Evolutionary conservation across 2,113 vertebrate genomes (phyloP).

Genomic region (Choloepus hoffmanni): DNA sequence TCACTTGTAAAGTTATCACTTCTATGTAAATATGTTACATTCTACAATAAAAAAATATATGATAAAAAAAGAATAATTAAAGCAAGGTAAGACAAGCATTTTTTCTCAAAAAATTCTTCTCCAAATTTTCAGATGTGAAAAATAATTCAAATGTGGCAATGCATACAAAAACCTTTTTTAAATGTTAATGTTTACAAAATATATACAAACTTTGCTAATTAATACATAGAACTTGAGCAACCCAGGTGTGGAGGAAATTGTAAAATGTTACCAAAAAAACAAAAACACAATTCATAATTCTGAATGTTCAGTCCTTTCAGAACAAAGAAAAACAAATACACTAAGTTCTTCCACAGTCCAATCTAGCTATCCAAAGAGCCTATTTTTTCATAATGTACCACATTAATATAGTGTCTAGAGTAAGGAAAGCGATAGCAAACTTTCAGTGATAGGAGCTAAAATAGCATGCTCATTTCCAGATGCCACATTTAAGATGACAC

Average conservation of each 20-base stretch:
- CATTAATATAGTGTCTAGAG: not conserved
- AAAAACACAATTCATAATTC: not conserved
- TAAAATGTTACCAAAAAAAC: not conserved
- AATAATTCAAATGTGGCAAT: not conserved
- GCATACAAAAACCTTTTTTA: not conserved
- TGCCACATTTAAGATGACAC: slow-evolving; percentile 9
- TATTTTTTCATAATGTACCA: not conserved
- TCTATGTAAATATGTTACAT: too few species aligned
- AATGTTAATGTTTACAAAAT: slow-evolving; percentile 29
- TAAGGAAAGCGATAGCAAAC: slow-evolving; percentile 32
- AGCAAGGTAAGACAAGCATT: not conserved
- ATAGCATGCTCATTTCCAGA: not conserved
- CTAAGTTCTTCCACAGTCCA: slow-evolving; percentile 2
- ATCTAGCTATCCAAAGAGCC: not conserved
- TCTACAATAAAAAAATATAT: too few species aligned
- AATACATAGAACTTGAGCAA: not conserved
- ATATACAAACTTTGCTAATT: slow-evolving; percentile 8
- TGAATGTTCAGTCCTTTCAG: not conserved
- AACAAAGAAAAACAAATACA: slow-evolving; percentile 33
- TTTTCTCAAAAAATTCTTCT: not conserved
- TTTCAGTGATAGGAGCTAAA: not conserved
- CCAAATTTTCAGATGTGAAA: not conserved
- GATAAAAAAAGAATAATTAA: not conserved
- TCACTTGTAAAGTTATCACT: too few species aligned
- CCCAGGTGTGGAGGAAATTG: not conserved